A percentile compares a stretch with the other conserved stretches of the same genome.
These are phyloP conservation scores for Lumbricus terrestris DNA, from an alignment of 2,888 invertebrate genomes.

Conservation along the genomic window DNA sequence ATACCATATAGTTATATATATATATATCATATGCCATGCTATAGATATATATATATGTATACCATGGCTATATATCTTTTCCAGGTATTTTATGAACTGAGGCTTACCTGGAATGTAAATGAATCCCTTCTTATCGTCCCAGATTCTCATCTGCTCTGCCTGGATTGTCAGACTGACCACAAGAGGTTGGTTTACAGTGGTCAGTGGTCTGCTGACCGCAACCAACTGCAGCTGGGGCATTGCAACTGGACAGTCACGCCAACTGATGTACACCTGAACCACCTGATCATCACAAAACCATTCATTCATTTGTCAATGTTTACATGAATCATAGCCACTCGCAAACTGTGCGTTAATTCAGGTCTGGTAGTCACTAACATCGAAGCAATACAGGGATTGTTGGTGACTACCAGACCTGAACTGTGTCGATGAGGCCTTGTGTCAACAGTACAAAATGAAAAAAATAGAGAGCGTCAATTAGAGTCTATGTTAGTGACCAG, in stretches of 20 bases:
- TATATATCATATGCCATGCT: no score
- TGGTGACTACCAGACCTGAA: no score
- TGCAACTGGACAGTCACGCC: conserved; percentile 42
- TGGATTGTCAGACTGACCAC: conserved; percentile 39
- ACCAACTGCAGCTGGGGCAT: conserved; percentile 46
- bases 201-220: conserved; percentile 40
- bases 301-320: neutral
- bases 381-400: no score
- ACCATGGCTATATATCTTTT: neutral
- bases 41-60: no score
- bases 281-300: conserved; percentile 40
- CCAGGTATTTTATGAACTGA: neutral
- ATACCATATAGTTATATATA: no score
- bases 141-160: conserved; percentile 44
- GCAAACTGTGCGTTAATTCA: neutral
- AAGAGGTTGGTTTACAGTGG: conserved; percentile 22
- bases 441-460: no score
- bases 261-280: conserved; percentile 49
- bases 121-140: conserved; percentile 44
- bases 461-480: no score
- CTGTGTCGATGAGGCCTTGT: no score
- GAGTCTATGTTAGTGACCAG: no score
- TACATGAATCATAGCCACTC: neutral
- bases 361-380: no score
- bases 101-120: conserved; percentile 43